Conservation (phyloP, 2,888 invertebrate genomes). For the Craniophora ligustri region DNA sequence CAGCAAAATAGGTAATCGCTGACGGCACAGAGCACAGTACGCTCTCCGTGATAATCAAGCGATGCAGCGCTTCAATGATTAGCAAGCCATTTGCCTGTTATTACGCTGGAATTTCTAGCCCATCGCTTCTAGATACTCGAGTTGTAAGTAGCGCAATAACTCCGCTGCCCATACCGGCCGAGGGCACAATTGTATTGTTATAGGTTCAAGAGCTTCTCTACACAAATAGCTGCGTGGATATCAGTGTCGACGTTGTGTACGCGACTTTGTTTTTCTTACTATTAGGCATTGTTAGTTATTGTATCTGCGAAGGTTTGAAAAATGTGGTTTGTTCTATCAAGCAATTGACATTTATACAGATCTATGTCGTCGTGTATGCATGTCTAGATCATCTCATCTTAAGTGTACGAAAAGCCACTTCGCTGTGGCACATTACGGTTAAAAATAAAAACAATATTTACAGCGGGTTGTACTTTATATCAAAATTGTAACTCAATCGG, state of each 20-base stretch:
- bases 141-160: slow-evolving; percentile 57
- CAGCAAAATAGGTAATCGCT: slow-evolving; percentile 22
- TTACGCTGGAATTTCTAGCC: slow-evolving; percentile 49
- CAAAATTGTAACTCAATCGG: no score
- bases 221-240: slow-evolving; percentile 53
- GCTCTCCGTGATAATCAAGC: slow-evolving; percentile 46
- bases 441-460: no score
- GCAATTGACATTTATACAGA: background rate
- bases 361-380: no score
- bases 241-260: slow-evolving; percentile 51
- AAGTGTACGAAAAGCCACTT: no score
- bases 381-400: no score
- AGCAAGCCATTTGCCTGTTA: slow-evolving; percentile 54
- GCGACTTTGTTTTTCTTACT: slow-evolving; percentile 47
- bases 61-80: slow-evolving; percentile 50
- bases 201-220: slow-evolving; percentile 46
- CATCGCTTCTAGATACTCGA: slow-evolving; percentile 49
- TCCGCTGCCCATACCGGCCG: slow-evolving; percentile 38
- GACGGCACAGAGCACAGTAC: slow-evolving; percentile 17
- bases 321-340: background rate
- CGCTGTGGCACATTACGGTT: no score
- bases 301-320: background rate
- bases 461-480: no score
- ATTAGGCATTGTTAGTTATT: slow-evolving; percentile 26
- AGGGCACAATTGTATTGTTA: slow-evolving; percentile 59